Evolutionary conservation across 2,888 invertebrate genomes (phyloP), one percentile per base, ranked within the genome.

Genomic region (Blastobasis adustella): DNA sequence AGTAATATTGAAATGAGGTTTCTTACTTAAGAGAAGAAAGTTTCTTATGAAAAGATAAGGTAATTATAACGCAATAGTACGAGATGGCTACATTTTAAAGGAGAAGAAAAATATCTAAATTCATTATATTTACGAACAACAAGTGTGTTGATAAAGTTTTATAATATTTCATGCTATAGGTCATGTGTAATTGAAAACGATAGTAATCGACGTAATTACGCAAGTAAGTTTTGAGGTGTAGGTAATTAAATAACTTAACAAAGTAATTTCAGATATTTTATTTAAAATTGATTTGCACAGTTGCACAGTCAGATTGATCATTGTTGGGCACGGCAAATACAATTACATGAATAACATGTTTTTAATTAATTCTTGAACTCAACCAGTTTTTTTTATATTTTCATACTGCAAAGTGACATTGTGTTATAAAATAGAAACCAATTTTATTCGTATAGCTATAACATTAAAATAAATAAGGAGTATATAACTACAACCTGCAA

Each of bases 401-500:
- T 49, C 9, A 49, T 37, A 49, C 38, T 39, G 23, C 8, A 45
- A 45, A 46, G 38, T 49, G 42, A 47, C 60, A 67, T 70, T 23
- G 23, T 23, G 23, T 23, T 23, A 23, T 3, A 23, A 23, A 58
- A 70, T 73, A 67, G 65, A 64, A 71, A 72, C 69, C 71, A 71
- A 73, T 73, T 65, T 70, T 72, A 73, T 70, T 64, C 72, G 72
- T 79, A 82, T 78, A 79, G 74, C 81, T 85, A 87, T 73, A 78
- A 83, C 74, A 80, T 84, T 82, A 83, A 23, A 88, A 87, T 87
- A 88, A 88, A 87, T 87, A 85, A 85, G 76, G 80, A 75, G 68
- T 72, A 76, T 82, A 83, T 80, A 82, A 83, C 87, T 87, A 85
- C 76, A 84, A 87, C 79, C 79, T 82, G 80, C 74, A 73, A 71